Evolutionary conservation across 2,888 invertebrate species (phyloP).

Genomic region (Noctua comes): DNA sequence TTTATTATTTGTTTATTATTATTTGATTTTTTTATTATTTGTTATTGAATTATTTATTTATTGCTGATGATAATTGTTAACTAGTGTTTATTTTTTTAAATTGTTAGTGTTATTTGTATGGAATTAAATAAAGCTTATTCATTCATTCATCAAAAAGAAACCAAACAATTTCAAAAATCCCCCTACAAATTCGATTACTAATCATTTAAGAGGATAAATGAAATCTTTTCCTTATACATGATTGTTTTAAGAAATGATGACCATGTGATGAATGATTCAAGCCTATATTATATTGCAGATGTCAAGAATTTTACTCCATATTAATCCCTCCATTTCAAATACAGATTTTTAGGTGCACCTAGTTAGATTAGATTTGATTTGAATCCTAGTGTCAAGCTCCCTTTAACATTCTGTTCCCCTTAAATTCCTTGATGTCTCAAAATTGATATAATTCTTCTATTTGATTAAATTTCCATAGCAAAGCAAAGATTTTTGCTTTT

Average conservation of each 20-base stretch:
- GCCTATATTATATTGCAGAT: neutral
- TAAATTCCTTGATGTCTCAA: neutral
- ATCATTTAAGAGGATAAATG: slow-evolving; percentile 21
- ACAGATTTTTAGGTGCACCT: neutral
- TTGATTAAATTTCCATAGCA: neutral
- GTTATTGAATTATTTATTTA: too few relatives aligned
- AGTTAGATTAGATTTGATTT: neutral
- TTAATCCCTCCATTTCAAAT: too few relatives aligned
- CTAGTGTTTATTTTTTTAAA: too few relatives aligned
- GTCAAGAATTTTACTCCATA: neutral
- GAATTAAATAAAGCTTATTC: too few relatives aligned
- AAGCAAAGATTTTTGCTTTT: neutral
- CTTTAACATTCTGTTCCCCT: neutral
- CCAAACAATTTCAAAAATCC: neutral
- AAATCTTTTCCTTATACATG: slow-evolving; percentile 15
- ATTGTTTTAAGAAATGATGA: slow-evolving; percentile 9
- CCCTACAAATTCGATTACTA: neutral
- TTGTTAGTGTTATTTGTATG: too few relatives aligned
- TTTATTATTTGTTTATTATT: too few relatives aligned
- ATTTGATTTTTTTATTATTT: too few relatives aligned
- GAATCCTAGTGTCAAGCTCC: neutral
- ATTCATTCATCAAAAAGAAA: slow-evolving; percentile 2
- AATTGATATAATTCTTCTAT: neutral
- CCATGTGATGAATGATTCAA: slow-evolving; percentile 13
- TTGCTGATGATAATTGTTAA: too few relatives aligned